Base-by-base conservation (phyloP, 1,140 invertebrate species). In the Magallana gigas region DNA sequence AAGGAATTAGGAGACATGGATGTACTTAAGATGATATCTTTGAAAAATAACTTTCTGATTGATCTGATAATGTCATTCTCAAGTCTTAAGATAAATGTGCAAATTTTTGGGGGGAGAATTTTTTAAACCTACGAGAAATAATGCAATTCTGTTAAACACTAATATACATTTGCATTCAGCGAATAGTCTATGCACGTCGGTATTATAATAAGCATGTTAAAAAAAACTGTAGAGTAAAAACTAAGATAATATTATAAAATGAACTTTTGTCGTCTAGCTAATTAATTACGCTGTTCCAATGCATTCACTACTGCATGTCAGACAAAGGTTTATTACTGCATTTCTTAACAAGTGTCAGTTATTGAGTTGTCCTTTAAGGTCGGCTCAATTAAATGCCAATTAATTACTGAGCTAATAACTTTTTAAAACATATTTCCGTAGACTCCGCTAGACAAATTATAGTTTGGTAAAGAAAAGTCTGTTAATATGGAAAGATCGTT, bases 301-400 rank as follows among this genome's bases (percentile, higher is more conserved):
- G 68, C 68, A 76, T 76, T 29, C 14, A 76, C 68, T 12, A 29
- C 12, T 76, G 7, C 36, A 29, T 76, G 68, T 76, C 68, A 76
- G 36, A 29, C 8, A 12, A 29, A 29, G 7, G 68, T 76, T 76
- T 48, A 76, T 76, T 29, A 76, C 68, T 76, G 23, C 23, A 76
- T 29, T 9, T 76, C 12, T 12, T 29, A 76, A 76, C 23, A 29
- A 29, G 23, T 76, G 68, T 76, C 68, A 76, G 68, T 76, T 76
- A 76, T 76, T 29, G 68, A 11, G 23, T 76, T 76, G 23, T 76
- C 68, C 68, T 76, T 18, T 12, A 29, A 29, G 36, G 36, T 18
- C 8, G 68, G 68, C 68, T 76, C 68, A 76, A 29, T 76, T 76
- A 36, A 76, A 29, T 76, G 68, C 36, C 68, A 76, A 76, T 36